A percentile compares a stretch with the other conserved stretches of the same genome.
phyloP scores from a whole-genome alignment of 2,113 vertebrate genomes.

The Brienomyrus brachyistius region DNA sequence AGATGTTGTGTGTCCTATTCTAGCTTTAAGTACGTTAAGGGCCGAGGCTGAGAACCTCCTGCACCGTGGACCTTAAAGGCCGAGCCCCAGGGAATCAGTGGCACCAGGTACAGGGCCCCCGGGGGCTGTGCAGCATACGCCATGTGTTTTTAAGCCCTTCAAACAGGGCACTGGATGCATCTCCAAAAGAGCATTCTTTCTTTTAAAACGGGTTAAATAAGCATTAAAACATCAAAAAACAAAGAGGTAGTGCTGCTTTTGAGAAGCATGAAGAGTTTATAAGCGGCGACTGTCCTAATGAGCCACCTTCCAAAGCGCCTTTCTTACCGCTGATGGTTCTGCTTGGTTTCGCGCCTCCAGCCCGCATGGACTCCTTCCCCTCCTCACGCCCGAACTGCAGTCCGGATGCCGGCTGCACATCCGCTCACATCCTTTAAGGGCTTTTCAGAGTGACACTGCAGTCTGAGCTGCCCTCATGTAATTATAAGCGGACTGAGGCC shows the following conservation, averaged over 20 bases:
- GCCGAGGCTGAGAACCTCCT: background rate
- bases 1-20: background rate
- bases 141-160: background rate
- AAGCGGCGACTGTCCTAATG: background rate
- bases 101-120: background rate
- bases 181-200: constrained; percentile 7
- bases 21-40: background rate
- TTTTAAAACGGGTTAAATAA: constrained; percentile 17
- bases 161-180: constrained; percentile 3
- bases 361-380: constrained; percentile 25
- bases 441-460: constrained; percentile 58
- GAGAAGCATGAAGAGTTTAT: constrained; percentile 24
- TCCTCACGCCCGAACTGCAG: constrained; percentile 49
- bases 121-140: background rate
- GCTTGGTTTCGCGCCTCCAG: constrained; percentile 24
- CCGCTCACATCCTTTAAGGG: constrained; percentile 37
- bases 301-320: constrained; percentile 24
- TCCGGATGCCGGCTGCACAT: constrained; percentile 32
- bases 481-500: constrained; percentile 43
- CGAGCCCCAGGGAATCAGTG: background rate
- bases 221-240: constrained; percentile 42
- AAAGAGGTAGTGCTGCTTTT: constrained; percentile 28
- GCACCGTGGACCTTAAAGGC: background rate
- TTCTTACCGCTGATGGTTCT: constrained; percentile 30
- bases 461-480: constrained; percentile 67